Conservation (phyloP, 2,113 vertebrate species). For the Oophaga pumilio region DNA sequence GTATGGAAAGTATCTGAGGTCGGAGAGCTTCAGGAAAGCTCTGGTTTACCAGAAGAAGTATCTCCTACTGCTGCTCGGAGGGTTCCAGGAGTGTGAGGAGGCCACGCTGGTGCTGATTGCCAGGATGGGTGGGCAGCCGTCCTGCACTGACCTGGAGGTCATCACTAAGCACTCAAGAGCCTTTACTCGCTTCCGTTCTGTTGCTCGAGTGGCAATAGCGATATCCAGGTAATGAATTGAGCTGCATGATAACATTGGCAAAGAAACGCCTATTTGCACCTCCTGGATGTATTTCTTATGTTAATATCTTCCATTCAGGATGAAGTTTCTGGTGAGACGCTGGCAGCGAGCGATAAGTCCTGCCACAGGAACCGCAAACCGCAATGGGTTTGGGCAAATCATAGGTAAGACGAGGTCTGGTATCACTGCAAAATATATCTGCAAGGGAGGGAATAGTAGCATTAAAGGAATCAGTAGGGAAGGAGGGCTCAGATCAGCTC, state of each 20-base stretch:
- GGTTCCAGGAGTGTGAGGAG: constrained; percentile 96
- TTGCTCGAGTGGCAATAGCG: constrained; percentile 87
- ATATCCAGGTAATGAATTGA: constrained; percentile 81
- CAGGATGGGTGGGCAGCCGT: constrained; percentile 84
- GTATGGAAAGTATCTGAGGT: constrained; percentile 90
- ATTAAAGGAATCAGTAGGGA: background rate
- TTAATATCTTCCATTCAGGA: constrained; percentile 71
- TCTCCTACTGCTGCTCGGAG: constrained; percentile 88
- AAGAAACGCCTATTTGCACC: background rate
- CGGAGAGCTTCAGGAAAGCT: constrained; percentile 95
- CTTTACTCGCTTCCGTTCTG: constrained; percentile 88
- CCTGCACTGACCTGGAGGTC: constrained; percentile 73
- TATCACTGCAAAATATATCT: background rate
- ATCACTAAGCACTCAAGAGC: constrained; percentile 74
- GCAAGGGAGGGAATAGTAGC: background rate
- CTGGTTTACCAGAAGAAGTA: constrained; percentile 98
- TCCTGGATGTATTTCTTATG: background rate
- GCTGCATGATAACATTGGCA: background rate
- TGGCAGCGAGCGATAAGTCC: constrained; percentile 87
- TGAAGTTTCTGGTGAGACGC: constrained; percentile 92
- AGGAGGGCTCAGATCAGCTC: background rate
- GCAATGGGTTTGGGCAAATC: constrained; percentile 79
- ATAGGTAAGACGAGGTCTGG: constrained; percentile 71
- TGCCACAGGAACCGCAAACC: constrained; percentile 70
- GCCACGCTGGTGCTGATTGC: constrained; percentile 87